Conservation (phyloP, 2,113 vertebrate species). For the Casuarius casuarius region DNA sequence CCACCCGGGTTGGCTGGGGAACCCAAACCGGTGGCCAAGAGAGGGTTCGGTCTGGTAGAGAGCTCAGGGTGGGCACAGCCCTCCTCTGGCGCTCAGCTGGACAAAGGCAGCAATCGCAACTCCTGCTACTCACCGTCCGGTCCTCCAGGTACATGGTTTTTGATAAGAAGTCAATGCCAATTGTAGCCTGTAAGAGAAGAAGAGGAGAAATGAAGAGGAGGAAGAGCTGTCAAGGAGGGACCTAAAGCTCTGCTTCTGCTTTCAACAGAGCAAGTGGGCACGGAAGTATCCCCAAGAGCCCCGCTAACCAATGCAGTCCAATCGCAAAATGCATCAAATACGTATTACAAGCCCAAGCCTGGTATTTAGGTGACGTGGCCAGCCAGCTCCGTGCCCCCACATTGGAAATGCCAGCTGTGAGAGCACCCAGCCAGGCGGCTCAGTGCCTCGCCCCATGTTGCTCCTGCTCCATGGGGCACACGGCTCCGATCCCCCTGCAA, state of each 20-base stretch:
- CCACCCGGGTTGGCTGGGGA: not conserved
- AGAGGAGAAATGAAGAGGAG: not conserved
- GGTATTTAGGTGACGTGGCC: too few species aligned
- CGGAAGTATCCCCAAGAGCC: too few species aligned
- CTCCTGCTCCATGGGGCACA: not conserved
- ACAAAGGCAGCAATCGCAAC: not conserved
- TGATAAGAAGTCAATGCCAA: conserved; percentile 95
- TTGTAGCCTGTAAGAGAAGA: conserved; percentile 83
- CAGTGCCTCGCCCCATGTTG: not conserved
- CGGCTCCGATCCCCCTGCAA: too few species aligned
- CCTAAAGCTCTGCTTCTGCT: not conserved
- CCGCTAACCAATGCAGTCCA: too few species aligned
- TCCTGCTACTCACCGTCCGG: conserved; percentile 84
- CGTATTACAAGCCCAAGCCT: too few species aligned
- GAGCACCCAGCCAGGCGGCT: too few species aligned
- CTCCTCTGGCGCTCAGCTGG: not conserved
- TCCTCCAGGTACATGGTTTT: conserved; percentile 97
- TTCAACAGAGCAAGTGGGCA: not conserved
- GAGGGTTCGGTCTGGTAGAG: not conserved
- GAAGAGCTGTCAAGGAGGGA: not conserved
- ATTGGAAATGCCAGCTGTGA: not conserved
- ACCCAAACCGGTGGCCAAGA: not conserved
- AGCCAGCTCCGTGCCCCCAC: too few species aligned
- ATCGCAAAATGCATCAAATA: too few species aligned
- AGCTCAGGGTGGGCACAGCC: not conserved